A percentile compares a stretch with the other conserved stretches of the same genome.
Evolutionary conservation across 2,113 vertebrate genomes (phyloP).

Genomic region (Gavia stellata): DNA sequence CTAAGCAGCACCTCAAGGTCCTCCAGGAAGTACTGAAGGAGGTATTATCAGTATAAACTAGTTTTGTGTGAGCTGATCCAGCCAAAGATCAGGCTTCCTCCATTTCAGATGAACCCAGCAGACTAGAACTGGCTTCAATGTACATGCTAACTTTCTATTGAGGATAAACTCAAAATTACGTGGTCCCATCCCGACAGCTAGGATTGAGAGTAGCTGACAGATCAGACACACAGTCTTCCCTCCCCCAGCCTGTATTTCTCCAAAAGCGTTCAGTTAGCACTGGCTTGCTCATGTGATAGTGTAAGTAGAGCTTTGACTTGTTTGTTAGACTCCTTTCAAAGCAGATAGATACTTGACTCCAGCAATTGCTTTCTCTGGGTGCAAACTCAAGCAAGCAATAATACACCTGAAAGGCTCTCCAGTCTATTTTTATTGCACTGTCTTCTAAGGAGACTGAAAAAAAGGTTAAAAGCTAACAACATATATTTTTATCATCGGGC

Average conservation of each 20-base stretch:
- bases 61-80: background rate
- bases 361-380: background rate
- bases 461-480: background rate
- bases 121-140: background rate
- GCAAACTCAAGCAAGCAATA: background rate
- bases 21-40: background rate
- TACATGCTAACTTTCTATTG: background rate
- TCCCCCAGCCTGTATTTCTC: background rate
- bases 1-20: background rate
- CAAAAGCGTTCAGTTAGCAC: background rate
- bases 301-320: background rate
- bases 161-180: background rate
- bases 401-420: background rate
- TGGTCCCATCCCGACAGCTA: background rate
- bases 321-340: background rate
- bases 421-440: background rate
- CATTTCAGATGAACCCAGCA: background rate
- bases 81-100: background rate
- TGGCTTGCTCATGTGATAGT: background rate
- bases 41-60: background rate
- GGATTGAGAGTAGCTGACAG: background rate
- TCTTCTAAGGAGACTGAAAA: background rate
- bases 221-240: background rate
- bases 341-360: background rate
- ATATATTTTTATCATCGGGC: background rate